Evolutionary conservation across 1,140 invertebrate genomes (phyloP), one percentile per base, ranked within the genome.

Genomic region (Drosophila pseudoananassae): DNA sequence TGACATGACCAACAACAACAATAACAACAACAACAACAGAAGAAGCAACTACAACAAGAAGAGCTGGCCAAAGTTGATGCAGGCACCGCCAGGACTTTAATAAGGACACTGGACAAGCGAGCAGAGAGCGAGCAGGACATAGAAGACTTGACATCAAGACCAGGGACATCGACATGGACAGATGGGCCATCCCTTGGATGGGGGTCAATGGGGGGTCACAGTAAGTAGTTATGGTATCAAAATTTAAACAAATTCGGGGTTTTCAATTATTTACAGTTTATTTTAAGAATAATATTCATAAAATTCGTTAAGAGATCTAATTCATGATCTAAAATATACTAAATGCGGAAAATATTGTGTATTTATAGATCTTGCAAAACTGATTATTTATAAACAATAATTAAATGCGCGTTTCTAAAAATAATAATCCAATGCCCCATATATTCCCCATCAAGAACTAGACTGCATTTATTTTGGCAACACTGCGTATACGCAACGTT

Each of bases 81-180:
- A 81, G 83, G 78, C 43, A 75, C 63, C 69, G 74, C 73, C 82
- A 87, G 82, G 85, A 81, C 79, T 89, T 81, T 82, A 81, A 81
- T 87, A 78, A 90, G 75, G 82, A 82, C 70, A 69, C 80, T 63
- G 74, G 76, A 74, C 81, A 90, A 82, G 81, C 59, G 47, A 52
- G 2, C 31, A 50, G 59, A 63, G 43, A 65, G 53, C 14, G 66
- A 61, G 49, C 66, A 55, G 49, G 15, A 73, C 15, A 68, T 51
- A 66, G 60, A 68, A 65, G 61, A 66, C 63, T 69, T 40, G 51
- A 56, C 64, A 49, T 69, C 50, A 69, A 25, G 64, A 53, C 61
- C 60, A 52, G 71, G 46, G 40, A 63, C 23, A 61, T 23, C 59
- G 76, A 73, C 59, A 49, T 52, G 60, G 49, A 68, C 60, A 51